A percentile compares a stretch with the other conserved stretches of the same genome.
phyloP scores from a whole-genome alignment of 2,888 invertebrate genomes.

The Axea sp. region DNA sequence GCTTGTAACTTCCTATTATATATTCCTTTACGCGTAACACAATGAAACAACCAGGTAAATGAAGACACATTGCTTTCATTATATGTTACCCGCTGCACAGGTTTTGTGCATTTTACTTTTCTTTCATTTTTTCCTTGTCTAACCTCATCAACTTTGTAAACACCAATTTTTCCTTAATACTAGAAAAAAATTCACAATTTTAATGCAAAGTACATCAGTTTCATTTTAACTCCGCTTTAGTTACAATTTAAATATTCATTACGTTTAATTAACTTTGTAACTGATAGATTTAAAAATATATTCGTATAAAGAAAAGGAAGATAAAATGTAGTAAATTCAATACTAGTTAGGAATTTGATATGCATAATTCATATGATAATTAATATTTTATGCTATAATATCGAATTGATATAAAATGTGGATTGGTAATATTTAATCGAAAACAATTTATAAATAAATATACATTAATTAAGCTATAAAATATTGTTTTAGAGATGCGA shows the following conservation, averaged over 20 bases:
- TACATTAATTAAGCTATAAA: too few relatives aligned
- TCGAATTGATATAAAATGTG: too few relatives aligned
- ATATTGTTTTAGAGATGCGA: too few relatives aligned
- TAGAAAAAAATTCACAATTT: slow-evolving; percentile 22
- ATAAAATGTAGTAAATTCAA: too few relatives aligned
- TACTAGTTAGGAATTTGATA: too few relatives aligned
- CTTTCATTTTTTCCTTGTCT: slow-evolving; percentile 47
- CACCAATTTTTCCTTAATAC: slow-evolving; percentile 42
- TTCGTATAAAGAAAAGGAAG: too few relatives aligned
- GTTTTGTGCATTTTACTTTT: slow-evolving; percentile 33
- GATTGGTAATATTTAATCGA: too few relatives aligned
- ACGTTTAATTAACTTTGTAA: too few relatives aligned
- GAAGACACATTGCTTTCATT: slow-evolving; percentile 78
- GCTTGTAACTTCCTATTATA: slow-evolving; percentile 70
- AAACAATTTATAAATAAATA: too few relatives aligned
- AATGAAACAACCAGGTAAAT: slow-evolving; percentile 75
- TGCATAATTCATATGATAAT: too few relatives aligned
- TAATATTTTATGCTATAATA: too few relatives aligned
- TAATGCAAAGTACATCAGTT: slow-evolving; percentile 10
- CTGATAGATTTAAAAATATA: too few relatives aligned
- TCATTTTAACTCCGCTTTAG: not conserved
- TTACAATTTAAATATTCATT: not conserved
- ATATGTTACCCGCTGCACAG: slow-evolving; percentile 68
- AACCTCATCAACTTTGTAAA: slow-evolving; percentile 55
- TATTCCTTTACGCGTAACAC: slow-evolving; percentile 68